phyloP scores from a whole-genome alignment of 2,113 vertebrate species.

The Neodontobutis hainanensis region DNA sequence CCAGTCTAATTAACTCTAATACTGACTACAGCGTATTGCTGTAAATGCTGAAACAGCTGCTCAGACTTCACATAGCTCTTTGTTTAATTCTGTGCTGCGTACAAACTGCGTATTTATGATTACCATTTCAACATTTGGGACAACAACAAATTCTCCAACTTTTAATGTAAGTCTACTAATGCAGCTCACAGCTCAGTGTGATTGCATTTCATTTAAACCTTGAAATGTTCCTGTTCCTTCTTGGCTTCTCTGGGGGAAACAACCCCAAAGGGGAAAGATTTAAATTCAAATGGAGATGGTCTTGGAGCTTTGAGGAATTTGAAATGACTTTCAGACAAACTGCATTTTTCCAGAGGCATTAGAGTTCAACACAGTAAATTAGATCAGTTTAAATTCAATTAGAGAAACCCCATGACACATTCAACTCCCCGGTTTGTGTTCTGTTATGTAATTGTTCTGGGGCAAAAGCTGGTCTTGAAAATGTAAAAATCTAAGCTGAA shows the following conservation, averaged over 20 bases:
- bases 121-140: background rate
- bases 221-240: background rate
- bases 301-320: slow-evolving; percentile 23
- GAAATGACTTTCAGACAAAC: slow-evolving; percentile 18
- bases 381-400: slow-evolving; percentile 48
- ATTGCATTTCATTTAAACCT: slow-evolving; percentile 7
- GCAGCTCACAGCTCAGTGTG: background rate
- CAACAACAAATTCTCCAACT: background rate
- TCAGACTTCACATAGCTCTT: background rate
- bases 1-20: slow-evolving; percentile 46
- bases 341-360: slow-evolving; percentile 4
- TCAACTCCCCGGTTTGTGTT: background rate
- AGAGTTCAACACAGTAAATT: slow-evolving; percentile 25
- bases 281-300: slow-evolving; percentile 30
- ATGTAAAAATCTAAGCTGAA: background rate
- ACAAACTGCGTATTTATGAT: background rate
- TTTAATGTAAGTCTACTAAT: background rate
- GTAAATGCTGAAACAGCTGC: slow-evolving; percentile 8
- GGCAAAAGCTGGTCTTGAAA: background rate
- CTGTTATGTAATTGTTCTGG: background rate
- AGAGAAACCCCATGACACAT: slow-evolving; percentile 12
- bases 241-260: slow-evolving; percentile 6
- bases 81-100: background rate
- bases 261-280: slow-evolving; percentile 15
- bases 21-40: slow-evolving; percentile 28